phyloP scores from a whole-genome alignment of 2,888 invertebrate genomes.

The Lithophane ornitopus region DNA sequence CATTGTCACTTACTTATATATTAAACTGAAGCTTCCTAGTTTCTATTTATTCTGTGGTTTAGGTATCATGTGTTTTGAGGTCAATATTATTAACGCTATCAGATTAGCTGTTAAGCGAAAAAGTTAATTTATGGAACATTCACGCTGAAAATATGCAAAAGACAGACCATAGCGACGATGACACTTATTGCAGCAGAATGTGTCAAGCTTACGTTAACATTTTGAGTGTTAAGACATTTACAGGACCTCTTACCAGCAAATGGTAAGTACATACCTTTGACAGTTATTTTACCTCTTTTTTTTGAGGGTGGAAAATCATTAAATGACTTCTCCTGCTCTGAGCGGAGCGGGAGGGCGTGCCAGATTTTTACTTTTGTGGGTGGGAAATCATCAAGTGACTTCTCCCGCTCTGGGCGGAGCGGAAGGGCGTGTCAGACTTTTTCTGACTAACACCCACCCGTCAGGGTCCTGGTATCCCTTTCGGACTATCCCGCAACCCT shows the following conservation, averaged over 20 bases:
- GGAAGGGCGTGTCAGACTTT: too few species aligned
- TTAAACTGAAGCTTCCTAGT: neutral
- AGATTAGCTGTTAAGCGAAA: conserved; percentile 7
- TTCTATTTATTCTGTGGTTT: conserved; percentile 25
- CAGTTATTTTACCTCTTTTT: too few species aligned
- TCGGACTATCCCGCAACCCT: too few species aligned
- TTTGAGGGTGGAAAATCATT: too few species aligned
- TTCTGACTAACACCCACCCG: too few species aligned
- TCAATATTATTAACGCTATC: conserved; percentile 25
- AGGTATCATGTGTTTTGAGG: conserved; percentile 20
- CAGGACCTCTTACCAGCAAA: conserved; percentile 5
- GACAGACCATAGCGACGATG: neutral
- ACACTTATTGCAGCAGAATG: conserved; percentile 17
- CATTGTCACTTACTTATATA: conserved; percentile 4
- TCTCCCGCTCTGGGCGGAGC: too few species aligned
- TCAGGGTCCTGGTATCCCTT: too few species aligned
- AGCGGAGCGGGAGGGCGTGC: too few species aligned
- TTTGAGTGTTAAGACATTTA: conserved; percentile 28
- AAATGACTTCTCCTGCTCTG: too few species aligned
- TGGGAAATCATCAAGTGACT: too few species aligned
- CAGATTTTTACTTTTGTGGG: too few species aligned
- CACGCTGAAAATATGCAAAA: conserved; percentile 9
- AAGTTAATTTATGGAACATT: conserved; percentile 25
- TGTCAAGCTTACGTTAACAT: conserved; percentile 32
- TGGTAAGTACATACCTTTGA: neutral